Base-by-base conservation (phyloP, 2,797 vertebrate genomes). In the Poeciliopsis gracilis region DNA sequence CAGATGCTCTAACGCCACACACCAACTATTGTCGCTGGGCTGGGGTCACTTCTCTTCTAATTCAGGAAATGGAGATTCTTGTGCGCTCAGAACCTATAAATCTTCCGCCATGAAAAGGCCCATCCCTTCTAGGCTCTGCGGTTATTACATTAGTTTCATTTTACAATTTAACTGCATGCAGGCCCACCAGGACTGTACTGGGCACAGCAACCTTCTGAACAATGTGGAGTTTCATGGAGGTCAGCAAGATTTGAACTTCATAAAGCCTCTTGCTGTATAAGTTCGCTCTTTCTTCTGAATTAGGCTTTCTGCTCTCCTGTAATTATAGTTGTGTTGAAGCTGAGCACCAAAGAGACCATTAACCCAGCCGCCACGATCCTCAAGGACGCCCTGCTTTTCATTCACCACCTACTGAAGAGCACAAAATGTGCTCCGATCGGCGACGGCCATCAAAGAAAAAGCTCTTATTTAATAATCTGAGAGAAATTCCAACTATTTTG, bases 91-190 rank as follows among this genome's bases (percentile, higher is more conserved):
- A 78, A 83, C 78, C 89, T 78, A 90, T 93, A 93, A 93, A 93
- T 93, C 93, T 91, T 66, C 74, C 38, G 0, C 86, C 75, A 73
- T 89, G 84, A 90, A 93, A 87, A 88, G 90, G 74, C 85, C 84
- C 80, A n/a, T 87, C 90, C 82, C 83, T 87, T 72, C 84, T 46
- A 55, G 83, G 80, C 89, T 83, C 83, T 3, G 82, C 2, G 67
- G 75, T 92, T 93, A 93, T 93, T 92, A 90, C 91, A 92, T 93
- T 93, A 93, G 85, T 86, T 93, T 92, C 86, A 84, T 92, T 93
- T 93, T 91, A 86, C 86, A 89, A 85, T 89, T 90, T 82, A 84
- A 84, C 87, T 84, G 88, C 86, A 36, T 16, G 67, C 86, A 15
- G 80, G 73, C 77, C 83, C 79, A 77, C 82, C 45, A 4, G 74